phyloP scores from a whole-genome alignment of 2,797 vertebrate species.

The Petrocephalus schoutedeni region DNA sequence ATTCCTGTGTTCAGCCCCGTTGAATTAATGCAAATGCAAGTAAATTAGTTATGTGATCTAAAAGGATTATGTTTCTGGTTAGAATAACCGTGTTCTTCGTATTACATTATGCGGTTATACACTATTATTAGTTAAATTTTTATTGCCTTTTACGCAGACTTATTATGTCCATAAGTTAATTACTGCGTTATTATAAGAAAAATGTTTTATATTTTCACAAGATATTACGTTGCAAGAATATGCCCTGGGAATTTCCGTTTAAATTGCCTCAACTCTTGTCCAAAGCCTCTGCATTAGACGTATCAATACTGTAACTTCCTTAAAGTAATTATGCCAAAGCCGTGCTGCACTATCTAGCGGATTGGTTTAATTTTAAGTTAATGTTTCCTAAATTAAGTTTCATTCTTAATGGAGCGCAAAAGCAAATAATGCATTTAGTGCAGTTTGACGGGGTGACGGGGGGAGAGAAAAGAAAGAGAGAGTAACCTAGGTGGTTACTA shows the following conservation, averaged over 20 bases:
- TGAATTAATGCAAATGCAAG: not conserved
- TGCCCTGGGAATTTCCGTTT: not conserved
- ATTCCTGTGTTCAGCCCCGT: not conserved
- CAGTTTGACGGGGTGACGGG: slow-evolving; percentile 6
- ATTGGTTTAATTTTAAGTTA: slow-evolving; percentile 17
- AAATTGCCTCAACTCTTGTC: slow-evolving; percentile 4
- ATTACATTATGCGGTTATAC: slow-evolving; percentile 1
- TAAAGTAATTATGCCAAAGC: slow-evolving; percentile 11
- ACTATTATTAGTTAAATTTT: not conserved
- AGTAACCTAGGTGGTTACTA: slow-evolving; percentile 22
- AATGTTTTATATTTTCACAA: not conserved
- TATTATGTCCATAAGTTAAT: not conserved
- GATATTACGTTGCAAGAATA: not conserved
- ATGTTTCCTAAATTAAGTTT: slow-evolving; percentile 14
- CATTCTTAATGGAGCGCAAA: slow-evolving; percentile 27
- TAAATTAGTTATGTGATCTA: not conserved
- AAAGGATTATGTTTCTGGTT: not conserved
- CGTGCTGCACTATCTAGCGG: not conserved
- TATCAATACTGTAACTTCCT: not conserved
- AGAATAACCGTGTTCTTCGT: not conserved
- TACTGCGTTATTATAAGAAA: not conserved
- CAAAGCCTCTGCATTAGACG: not conserved
- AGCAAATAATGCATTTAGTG: slow-evolving; percentile 30
- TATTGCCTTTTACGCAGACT: slow-evolving; percentile 1
- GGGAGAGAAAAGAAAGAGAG: slow-evolving; percentile 12